Evolutionary conservation across 2,888 invertebrate species (phyloP), one percentile per base, ranked within the genome.

Genomic region (Hypselothyrea guttata): DNA sequence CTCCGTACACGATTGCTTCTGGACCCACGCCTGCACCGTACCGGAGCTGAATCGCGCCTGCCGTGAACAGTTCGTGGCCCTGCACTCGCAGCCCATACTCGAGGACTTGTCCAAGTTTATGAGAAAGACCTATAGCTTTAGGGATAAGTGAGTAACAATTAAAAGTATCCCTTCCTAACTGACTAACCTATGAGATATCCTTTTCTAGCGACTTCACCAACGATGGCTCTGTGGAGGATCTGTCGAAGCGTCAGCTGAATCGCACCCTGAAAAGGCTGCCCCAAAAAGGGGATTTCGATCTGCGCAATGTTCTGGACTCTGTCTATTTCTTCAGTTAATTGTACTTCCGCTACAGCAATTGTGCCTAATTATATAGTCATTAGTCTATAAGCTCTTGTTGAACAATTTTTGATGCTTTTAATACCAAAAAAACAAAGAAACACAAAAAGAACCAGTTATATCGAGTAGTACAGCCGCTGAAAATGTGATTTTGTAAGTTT

Each of bases 1-100:
- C 4, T 98, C 99, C 0, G 98, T 99, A 15, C 99, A 99, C 90
- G 99, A 99, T 91, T 99, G 99, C 89, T 99, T 94, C 91, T 99
- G 99, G 99, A 99, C 99, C 0, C 99, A 99, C 90, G 94, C 99
- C 0, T 92, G 92, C 72, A 93, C 95, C 28, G 96, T 98, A 35
- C 93, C 95, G 57, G 90, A 91, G 41, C 96, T 99, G 97, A 99
- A 97, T 90, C 92, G 93, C 18, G 94, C 98, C 64, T 98, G 98
- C 84, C 93, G 99, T n/a, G 95, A 99, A 88, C 98, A 99, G 89
- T 99, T 99, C 91, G 96, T 99, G n/a, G 94, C 95, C 0, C 92
- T 99, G 7, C 98, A 99, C 90, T 95, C 95, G 22, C 93, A 97
- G 87, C 97, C 98, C 0, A 96, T 99, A 75, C 91, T 99, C 44